Evolutionary conservation across 1,140 invertebrate genomes (phyloP).

Genomic region (Caerostris extrusa): DNA sequence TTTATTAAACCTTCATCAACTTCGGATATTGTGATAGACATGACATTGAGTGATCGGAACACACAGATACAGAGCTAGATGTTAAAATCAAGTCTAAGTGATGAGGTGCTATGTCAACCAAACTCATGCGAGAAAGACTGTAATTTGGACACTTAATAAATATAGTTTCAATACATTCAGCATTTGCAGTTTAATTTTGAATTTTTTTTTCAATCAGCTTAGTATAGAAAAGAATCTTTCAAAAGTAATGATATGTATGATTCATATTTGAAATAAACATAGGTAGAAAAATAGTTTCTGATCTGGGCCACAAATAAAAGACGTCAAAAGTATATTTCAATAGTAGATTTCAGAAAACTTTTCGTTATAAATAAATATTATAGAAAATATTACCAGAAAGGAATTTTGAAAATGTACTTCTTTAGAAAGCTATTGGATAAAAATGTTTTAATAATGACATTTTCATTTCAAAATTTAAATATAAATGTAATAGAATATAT

Average conservation of each 20-base stretch:
- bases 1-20: conserved; percentile 14
- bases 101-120: conserved; percentile 52
- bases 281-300: conserved; percentile 62
- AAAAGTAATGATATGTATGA: conserved; percentile 64
- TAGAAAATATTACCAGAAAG: conserved; percentile 16
- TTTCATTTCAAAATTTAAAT: conserved; percentile 13
- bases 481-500: conserved; percentile 12
- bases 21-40: conserved; percentile 6
- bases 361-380: conserved; percentile 22
- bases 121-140: conserved; percentile 19
- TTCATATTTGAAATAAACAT: conserved; percentile 44
- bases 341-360: conserved; percentile 39
- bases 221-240: conserved; percentile 38
- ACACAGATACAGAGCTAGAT: conserved; percentile 11
- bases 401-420: conserved; percentile 26
- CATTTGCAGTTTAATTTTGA: conserved; percentile 34
- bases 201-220: conserved; percentile 20
- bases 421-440: neutral
- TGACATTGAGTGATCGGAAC: conserved; percentile 26
- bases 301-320: conserved; percentile 48
- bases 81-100: conserved; percentile 29
- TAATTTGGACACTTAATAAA: conserved; percentile 36
- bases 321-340: conserved; percentile 3
- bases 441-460: neutral
- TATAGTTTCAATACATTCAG: conserved; percentile 72